Percentiles rank a stretch among this genome's conserved stretches.
These are phyloP conservation scores for Cosmorhoe ocellata DNA, from an alignment of 2,888 invertebrate species.

Conservation along the genomic window DNA sequence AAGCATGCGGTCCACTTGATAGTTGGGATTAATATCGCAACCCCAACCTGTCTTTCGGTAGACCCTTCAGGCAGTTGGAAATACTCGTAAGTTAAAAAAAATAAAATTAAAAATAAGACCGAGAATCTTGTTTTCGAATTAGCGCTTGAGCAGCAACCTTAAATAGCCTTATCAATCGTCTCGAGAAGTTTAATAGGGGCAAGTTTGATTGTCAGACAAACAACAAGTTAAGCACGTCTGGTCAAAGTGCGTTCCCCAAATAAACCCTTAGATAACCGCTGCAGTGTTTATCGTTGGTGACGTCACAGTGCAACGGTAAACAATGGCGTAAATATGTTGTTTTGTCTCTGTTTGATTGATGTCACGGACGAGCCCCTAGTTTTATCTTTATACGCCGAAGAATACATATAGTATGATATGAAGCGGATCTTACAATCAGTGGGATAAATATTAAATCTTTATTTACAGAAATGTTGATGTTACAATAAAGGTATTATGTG, in stretches of 20 bases:
- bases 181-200: constrained; percentile 10
- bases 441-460: no score
- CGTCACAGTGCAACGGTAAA: constrained; percentile 65
- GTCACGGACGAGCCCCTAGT: constrained; percentile 79
- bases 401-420: constrained; percentile 26
- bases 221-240: constrained; percentile 20
- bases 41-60: no score
- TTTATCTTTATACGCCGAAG: constrained; percentile 49
- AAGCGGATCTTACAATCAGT: constrained; percentile 55
- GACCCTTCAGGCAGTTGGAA: no score
- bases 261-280: constrained; percentile 29
- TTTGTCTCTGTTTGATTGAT: constrained; percentile 71
- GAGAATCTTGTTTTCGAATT: neutral
- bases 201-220: constrained; percentile 33
- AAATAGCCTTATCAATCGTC: neutral
- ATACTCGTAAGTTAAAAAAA: no score
- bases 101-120: no score
- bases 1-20: no score
- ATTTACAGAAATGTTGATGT: no score
- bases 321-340: constrained; percentile 60
- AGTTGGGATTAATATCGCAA: no score
- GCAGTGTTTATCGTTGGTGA: constrained; percentile 39
- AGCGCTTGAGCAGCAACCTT: neutral
- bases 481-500: no score
- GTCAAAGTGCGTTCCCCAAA: constrained; percentile 29